A percentile compares a stretch with the other conserved stretches of the same genome.
Conservation (phyloP, 2,797 vertebrate genomes). For the Oreonectes daqikongensis region DNA sequence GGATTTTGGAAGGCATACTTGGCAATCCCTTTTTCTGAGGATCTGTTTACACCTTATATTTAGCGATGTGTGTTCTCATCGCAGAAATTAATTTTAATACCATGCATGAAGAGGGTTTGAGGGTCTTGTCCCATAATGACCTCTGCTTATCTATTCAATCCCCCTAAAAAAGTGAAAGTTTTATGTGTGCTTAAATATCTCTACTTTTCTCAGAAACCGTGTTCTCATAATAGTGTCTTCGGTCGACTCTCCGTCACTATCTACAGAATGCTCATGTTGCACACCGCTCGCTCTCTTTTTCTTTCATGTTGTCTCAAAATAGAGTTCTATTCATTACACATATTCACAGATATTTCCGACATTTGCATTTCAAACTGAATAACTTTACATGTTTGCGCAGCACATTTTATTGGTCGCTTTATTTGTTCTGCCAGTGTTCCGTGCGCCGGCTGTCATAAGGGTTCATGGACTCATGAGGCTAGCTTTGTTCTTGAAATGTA, state of each 20-base stretch:
- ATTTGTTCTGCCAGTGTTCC: conserved; percentile 15
- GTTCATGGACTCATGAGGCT: not conserved
- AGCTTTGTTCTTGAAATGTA: conserved; percentile 14
- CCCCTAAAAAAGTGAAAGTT: not conserved
- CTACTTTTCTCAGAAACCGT: not conserved
- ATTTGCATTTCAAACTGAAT: conserved; percentile 46
- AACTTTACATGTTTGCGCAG: not conserved
- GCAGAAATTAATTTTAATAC: not conserved
- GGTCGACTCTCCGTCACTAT: conserved; percentile 2
- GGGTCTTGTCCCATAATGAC: not conserved
- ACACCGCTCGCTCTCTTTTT: conserved; percentile 17
- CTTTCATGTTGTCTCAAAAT: conserved; percentile 34
- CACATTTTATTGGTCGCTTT: conserved; percentile 13
- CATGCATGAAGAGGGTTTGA: not conserved
- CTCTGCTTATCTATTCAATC: not conserved
- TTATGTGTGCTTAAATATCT: not conserved
- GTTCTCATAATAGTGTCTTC: conserved; percentile 8
- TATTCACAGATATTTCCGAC: conserved; percentile 19
- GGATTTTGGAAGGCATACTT: too few species aligned
- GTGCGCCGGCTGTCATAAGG: not conserved
- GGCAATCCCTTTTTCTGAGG: too few species aligned
- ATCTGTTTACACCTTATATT: too few species aligned
- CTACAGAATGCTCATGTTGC: not conserved
- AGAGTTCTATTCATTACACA: conserved; percentile 20
- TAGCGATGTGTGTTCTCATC: too few species aligned